phyloP scores from a whole-genome alignment of 35 echinoderm and acorn worm species.

The Anneissia japonica region DNA sequence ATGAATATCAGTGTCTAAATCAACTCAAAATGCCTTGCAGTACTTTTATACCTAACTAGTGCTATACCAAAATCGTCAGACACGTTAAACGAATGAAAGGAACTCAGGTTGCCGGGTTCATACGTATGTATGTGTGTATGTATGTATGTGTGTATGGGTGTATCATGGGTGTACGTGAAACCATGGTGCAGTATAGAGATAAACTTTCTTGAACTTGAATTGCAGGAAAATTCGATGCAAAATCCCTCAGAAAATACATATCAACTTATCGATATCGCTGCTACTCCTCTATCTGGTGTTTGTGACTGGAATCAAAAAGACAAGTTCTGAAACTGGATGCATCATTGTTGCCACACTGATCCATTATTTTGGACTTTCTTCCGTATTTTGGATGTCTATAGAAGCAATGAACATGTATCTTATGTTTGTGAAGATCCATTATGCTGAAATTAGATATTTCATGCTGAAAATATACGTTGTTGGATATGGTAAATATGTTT shows the following conservation, averaged over 20 bases:
- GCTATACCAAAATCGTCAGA: too few species aligned
- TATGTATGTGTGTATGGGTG: too few species aligned
- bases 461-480: slow-evolving; percentile 1
- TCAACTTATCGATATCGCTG: slow-evolving; percentile 38
- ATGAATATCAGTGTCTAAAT: too few species aligned
- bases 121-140: too few species aligned
- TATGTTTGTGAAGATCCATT: slow-evolving; percentile 26
- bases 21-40: too few species aligned
- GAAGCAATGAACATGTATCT: slow-evolving; percentile 52
- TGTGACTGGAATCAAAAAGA: slow-evolving; percentile 27
- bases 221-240: slow-evolving; percentile 18
- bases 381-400: slow-evolving; percentile 35
- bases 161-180: too few species aligned
- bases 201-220: too few species aligned
- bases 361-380: slow-evolving; percentile 36
- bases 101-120: too few species aligned
- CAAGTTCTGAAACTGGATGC: neutral
- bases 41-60: too few species aligned
- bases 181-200: too few species aligned
- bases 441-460: slow-evolving; percentile 4
- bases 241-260: slow-evolving; percentile 31
- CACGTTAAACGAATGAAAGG: too few species aligned
- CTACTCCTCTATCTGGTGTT: slow-evolving; percentile 40
- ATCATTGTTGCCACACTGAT: slow-evolving; percentile 35
- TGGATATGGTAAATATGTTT: slow-evolving; percentile 23